Conservation (phyloP, 2,888 invertebrate genomes). For the Euclidia mi region DNA sequence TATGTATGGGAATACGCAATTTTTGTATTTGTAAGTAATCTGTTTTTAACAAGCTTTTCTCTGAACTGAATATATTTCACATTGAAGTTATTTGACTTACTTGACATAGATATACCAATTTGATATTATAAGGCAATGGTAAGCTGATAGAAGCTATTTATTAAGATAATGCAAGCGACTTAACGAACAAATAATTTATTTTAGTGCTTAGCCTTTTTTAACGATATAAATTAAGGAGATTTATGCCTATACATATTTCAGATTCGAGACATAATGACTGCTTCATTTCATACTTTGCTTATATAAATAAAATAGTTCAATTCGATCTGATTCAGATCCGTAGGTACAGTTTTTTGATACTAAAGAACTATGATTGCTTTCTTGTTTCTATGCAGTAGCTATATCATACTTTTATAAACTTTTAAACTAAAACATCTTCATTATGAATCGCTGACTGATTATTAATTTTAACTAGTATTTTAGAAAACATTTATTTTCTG, state of each 20-base stretch:
- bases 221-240: constrained; percentile 7
- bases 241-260: not conserved
- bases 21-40: constrained; percentile 3
- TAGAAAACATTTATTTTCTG: constrained; percentile 62
- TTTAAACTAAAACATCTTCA: constrained; percentile 17
- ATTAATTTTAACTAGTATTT: constrained; percentile 65
- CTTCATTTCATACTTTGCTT: too few species aligned
- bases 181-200: constrained; percentile 39
- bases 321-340: too few species aligned
- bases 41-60: constrained; percentile 5
- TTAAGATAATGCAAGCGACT: constrained; percentile 22
- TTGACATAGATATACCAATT: not conserved
- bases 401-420: constrained; percentile 10
- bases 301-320: too few species aligned
- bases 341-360: too few species aligned
- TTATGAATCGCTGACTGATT: constrained; percentile 72
- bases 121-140: not conserved
- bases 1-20: constrained; percentile 10
- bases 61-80: constrained; percentile 2
- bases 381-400: too few species aligned
- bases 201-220: constrained; percentile 7
- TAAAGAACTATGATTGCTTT: too few species aligned
- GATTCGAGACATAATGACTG: not conserved
- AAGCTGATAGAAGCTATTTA: constrained; percentile 51
- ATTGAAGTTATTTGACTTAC: not conserved